Base-by-base conservation (phyloP, 2,113 vertebrate genomes). In the Lampris megalopsis region DNA sequence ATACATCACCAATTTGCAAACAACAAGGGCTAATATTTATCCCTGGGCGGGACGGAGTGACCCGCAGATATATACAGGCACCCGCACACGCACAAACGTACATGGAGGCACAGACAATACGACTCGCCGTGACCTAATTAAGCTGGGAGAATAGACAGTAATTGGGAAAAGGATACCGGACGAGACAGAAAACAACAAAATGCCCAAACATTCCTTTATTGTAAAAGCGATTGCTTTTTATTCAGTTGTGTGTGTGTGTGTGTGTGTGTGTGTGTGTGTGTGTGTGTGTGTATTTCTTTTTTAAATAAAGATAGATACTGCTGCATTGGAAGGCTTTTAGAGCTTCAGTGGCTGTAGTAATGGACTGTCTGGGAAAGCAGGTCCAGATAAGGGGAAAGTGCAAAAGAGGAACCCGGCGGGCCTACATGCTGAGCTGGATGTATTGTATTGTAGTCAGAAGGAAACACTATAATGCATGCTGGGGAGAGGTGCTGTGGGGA, bases 1-100 rank as follows among this genome's bases (percentile, higher is more conserved):
- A 98, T 98, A 96, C 86, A 98, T 98, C 96, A 97, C 94, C 94
- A 93, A 94, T 96, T 96, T 95, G 93, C 94, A 95, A 95, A 95
- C 94, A 93, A 93, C 91, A 72, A 79, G 83, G 89, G 76, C 90
- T 93, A 95, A 95, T 95, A 97, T 94, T 95, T 95, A 94, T 96
- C 94, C 94, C 92, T 89, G 89, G 94, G 92, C 94, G 76, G 66
- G 94, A 93, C 90, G 69, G 71, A 11, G 47, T 94, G 95, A 96
- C 94, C 94, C 81, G 45, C 67, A 3, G 85, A 53, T 24, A 41
- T 52, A 37, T 9, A 75, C 49, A 49, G 58, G 40, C 75, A 69
- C 60, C 45, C 0, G 59, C 71, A 59, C 65, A 50, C 64, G 41
- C 66, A 66, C 71, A 61, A 56, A 75, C 65, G 54, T 54, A 71